Evolutionary conservation across 2,888 invertebrate species (phyloP).

Genomic region (Lasioglossum lativentre): DNA sequence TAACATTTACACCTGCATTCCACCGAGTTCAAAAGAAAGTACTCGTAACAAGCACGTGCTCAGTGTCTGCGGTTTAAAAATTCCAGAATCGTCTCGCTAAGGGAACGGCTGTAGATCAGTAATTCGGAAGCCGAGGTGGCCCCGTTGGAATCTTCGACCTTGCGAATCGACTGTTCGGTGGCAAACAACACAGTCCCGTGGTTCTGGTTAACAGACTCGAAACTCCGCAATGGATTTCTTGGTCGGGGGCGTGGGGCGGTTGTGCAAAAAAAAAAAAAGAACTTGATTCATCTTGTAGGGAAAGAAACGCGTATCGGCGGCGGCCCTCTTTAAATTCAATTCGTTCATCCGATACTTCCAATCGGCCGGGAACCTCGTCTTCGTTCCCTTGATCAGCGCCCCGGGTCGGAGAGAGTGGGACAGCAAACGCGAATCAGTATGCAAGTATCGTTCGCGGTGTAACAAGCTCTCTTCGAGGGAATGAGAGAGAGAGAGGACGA

Average conservation of each 20-base stretch:
- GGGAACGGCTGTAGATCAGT: no score
- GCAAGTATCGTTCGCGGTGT: constrained; percentile 75
- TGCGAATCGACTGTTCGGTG: not conserved
- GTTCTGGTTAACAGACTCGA: not conserved
- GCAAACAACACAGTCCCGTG: not conserved
- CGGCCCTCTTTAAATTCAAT: constrained; percentile 35
- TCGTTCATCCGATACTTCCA: constrained; percentile 35
- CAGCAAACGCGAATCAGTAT: constrained; percentile 75
- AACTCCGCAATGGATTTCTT: not conserved
- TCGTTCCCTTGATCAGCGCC: constrained; percentile 25
- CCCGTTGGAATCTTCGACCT: not conserved
- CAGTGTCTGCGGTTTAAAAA: not conserved
- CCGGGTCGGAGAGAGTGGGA: not conserved
- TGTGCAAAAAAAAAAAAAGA: not conserved
- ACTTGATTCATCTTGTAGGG: not conserved
- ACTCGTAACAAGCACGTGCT: no score
- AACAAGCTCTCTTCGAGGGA: constrained; percentile 71
- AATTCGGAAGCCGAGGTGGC: no score
- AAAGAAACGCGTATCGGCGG: not conserved
- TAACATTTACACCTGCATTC: no score
- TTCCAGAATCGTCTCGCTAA: not conserved
- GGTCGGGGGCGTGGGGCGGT: not conserved
- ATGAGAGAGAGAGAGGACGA: no score
- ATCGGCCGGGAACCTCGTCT: constrained; percentile 5
- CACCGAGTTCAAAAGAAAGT: no score